Base-by-base conservation (phyloP, 2,797 vertebrate genomes). In the Lacerta bilineata region DNA sequence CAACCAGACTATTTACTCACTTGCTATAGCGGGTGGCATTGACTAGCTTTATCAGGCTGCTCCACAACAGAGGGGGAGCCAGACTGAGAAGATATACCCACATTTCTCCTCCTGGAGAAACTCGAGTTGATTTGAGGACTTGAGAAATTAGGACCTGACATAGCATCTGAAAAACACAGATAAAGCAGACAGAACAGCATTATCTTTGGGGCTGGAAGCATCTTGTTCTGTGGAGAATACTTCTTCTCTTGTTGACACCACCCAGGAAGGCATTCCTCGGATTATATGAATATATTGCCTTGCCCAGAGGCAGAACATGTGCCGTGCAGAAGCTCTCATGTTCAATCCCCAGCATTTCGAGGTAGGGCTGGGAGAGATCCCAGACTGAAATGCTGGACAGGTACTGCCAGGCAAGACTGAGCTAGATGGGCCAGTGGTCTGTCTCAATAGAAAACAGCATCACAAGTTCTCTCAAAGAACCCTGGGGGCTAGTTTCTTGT, bases 1-100 rank as follows among this genome's bases (percentile, higher is more conserved):
- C 59, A 79, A 81, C 84, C 69, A 80, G 88, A 41, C 74, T 92
- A 87, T 92, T 94, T 94, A 89, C 90, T 90, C 64, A 80, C 84
- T 91, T 88, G 11, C 84, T 29, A n/a, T 83, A 92, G 84, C 84
- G 82, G 81, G 69, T 46, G 59, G 81, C 33, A 9, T 33, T 46
- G 2, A 66, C 39, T 93, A 89, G 61, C 41, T 87, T 89, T 93
- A 88, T 91, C 93, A 93, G 68, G 50, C 81, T 91, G 85, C 83
- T 88, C 75, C 90, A 41, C 74, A 85, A 88, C 61, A 68, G 36
- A 90, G 71, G 72, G 36, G 61, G 78, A 66, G 43, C 88, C 75
- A 82, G 88, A 91, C 5, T 80, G 79, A 91, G 83, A 1, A 88
- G 72, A 82, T 90, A 92, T 74, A 36, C 87, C 41, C 76, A 88